Percentiles rank a stretch among this genome's conserved stretches.
phyloP scores from a whole-genome alignment of 2,888 invertebrate genomes.

The Cheilosia grossa region DNA sequence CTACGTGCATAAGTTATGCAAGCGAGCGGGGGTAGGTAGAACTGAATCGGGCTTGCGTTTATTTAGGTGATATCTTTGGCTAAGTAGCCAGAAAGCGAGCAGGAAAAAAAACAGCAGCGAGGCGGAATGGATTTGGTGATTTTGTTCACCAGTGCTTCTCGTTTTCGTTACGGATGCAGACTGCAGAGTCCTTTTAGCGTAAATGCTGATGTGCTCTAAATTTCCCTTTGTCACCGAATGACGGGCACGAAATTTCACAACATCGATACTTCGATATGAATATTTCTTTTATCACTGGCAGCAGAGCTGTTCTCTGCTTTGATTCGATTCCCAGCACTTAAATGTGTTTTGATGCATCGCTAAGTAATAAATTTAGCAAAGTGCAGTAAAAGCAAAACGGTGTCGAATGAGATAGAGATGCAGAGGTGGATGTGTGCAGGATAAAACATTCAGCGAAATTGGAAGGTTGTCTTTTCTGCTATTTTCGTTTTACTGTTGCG shows the following conservation, averaged over 20 bases:
- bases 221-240: slow-evolving; percentile 28
- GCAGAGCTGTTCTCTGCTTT: slow-evolving; percentile 8
- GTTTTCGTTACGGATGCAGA: background rate
- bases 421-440: background rate
- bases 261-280: slow-evolving; percentile 57
- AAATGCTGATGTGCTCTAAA: slow-evolving; percentile 53
- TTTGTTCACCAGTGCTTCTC: slow-evolving; percentile 22
- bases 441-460: slow-evolving; percentile 11
- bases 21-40: background rate
- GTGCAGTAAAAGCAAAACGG: background rate
- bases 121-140: slow-evolving; percentile 39
- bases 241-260: slow-evolving; percentile 48
- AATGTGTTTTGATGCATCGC: slow-evolving; percentile 49
- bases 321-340: slow-evolving; percentile 18
- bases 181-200: slow-evolving; percentile 22
- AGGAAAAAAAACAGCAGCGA: background rate
- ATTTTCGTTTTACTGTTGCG: slow-evolving; percentile 19
- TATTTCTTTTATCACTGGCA: slow-evolving; percentile 26
- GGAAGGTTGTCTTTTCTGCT: slow-evolving; percentile 27
- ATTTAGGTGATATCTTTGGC: slow-evolving; percentile 57
- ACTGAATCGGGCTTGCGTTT: slow-evolving; percentile 10
- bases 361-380: slow-evolving; percentile 45
- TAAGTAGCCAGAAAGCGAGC: slow-evolving; percentile 41
- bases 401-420: background rate
- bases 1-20: slow-evolving; percentile 22